Percentiles rank a stretch among this genome's conserved stretches.
phyloP scores from a whole-genome alignment of 2,113 vertebrate species.

The Mungos mungo region DNA sequence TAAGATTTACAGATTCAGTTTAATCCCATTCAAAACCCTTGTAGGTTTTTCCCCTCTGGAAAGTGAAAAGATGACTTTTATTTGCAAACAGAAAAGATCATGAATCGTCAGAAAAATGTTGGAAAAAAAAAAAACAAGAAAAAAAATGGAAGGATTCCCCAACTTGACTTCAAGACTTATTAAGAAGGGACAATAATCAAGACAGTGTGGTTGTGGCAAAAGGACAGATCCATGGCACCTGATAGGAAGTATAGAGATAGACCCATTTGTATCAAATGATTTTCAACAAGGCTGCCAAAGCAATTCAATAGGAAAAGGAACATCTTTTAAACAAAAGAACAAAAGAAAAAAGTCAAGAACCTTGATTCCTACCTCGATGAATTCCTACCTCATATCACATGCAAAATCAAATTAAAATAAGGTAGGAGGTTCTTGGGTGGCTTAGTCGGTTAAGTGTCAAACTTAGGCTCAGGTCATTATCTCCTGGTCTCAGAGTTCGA shows the following conservation, averaged over 20 bases:
- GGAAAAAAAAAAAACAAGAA: not conserved
- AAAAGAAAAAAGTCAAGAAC: not conserved
- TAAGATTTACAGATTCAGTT: not conserved
- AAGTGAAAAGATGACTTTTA: conserved; percentile 17
- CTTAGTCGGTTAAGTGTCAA: too few relatives aligned
- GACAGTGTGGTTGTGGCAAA: not conserved
- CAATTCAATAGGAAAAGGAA: conserved; percentile 7
- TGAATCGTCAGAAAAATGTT: not conserved
- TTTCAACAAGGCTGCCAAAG: conserved; percentile 25
- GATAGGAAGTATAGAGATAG: not conserved
- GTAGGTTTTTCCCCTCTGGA: not conserved
- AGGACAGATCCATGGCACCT: not conserved
- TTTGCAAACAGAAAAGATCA: conserved; percentile 40
- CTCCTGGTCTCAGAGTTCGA: too few relatives aligned
- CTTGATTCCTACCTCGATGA: not conserved
- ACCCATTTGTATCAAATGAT: not conserved
- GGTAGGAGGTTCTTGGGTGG: not conserved
- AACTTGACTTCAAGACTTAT: not conserved
- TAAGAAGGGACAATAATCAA: conserved; percentile 27
- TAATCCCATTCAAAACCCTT: not conserved
- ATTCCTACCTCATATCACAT: not conserved
- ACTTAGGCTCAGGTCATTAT: too few relatives aligned
- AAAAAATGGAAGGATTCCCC: not conserved
- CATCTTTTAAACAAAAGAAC: not conserved
- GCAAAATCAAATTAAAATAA: not conserved